Evolutionary conservation across 2,113 vertebrate species (phyloP).

Genomic region (Agelaius phoeniceus): DNA sequence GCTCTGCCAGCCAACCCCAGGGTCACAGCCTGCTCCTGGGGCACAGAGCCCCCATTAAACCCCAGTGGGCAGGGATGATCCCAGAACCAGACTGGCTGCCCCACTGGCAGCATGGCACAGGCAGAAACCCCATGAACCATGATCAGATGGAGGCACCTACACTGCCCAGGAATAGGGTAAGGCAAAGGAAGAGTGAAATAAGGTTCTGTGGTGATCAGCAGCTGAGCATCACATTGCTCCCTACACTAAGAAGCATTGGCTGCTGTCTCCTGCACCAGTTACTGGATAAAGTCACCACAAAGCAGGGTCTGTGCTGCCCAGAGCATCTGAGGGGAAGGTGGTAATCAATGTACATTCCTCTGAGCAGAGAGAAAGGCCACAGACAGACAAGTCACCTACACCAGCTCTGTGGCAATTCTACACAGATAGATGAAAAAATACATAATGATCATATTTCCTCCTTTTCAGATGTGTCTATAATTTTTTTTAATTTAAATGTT

Average conservation of each 20-base stretch:
- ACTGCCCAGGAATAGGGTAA: background rate
- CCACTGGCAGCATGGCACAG: rapidly evolving
- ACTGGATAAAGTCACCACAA: background rate
- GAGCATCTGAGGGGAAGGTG: no score
- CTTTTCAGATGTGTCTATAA: background rate
- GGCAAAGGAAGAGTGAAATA: background rate
- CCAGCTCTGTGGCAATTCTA: background rate
- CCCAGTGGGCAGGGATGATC: background rate
- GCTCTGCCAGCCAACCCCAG: rapidly evolving
- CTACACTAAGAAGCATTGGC: rapidly evolving
- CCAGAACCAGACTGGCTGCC: background rate
- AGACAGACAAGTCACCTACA: background rate
- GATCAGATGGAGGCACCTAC: background rate
- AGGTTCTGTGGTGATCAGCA: background rate
- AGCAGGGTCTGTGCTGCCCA: background rate
- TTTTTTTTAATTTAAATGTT: background rate
- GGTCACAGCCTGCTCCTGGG: no score
- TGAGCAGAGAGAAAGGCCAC: background rate
- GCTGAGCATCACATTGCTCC: background rate
- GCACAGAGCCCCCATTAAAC: rapidly evolving
- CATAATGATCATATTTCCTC: background rate
- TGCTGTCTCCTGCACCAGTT: background rate
- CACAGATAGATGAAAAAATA: background rate
- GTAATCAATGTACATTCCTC: background rate
- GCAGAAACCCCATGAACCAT: background rate